Conservation (phyloP, 2,888 invertebrate species). For the Dicyrtoma fusca region DNA sequence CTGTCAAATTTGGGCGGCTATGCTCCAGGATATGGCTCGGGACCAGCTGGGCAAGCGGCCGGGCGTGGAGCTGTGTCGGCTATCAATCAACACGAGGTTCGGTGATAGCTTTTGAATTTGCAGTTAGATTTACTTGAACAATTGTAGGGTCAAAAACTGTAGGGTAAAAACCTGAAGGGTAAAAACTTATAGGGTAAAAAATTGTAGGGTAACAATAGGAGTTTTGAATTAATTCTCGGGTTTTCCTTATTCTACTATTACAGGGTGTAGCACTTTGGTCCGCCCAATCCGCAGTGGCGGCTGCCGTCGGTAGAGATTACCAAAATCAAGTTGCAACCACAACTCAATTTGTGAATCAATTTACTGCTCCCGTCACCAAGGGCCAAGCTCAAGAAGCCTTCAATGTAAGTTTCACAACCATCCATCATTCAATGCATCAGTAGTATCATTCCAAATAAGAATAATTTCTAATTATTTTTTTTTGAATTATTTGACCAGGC, state of each 20-base stretch:
- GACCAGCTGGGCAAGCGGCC: constrained; percentile 46
- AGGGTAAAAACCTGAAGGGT: neutral
- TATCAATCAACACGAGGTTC: constrained; percentile 41
- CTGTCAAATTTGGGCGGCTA: constrained; percentile 40
- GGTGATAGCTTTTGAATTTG: too few relatives aligned
- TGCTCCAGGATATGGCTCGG: constrained; percentile 46
- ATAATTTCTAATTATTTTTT: constrained; percentile 3
- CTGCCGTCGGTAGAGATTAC: constrained; percentile 54
- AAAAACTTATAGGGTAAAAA: neutral
- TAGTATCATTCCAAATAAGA: neutral
- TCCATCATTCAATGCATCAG: neutral
- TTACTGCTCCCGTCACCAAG: constrained; percentile 55
- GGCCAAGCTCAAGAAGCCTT: constrained; percentile 49
- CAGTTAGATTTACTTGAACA: neutral
- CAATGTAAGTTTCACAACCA: constrained; percentile 38
- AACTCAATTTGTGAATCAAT: constrained; percentile 52
- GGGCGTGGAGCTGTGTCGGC: constrained; percentile 39
- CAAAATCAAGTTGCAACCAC: constrained; percentile 53
- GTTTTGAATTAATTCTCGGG: neutral
- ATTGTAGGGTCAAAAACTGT: neutral
- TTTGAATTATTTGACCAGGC: constrained; percentile 35
- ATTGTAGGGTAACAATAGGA: neutral
- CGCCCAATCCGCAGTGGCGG: constrained; percentile 52
- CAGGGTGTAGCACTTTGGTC: constrained; percentile 47
- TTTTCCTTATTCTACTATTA: too few relatives aligned